Evolutionary conservation across 2,113 vertebrate species (phyloP).

Genomic region (Microtus montanus): DNA sequence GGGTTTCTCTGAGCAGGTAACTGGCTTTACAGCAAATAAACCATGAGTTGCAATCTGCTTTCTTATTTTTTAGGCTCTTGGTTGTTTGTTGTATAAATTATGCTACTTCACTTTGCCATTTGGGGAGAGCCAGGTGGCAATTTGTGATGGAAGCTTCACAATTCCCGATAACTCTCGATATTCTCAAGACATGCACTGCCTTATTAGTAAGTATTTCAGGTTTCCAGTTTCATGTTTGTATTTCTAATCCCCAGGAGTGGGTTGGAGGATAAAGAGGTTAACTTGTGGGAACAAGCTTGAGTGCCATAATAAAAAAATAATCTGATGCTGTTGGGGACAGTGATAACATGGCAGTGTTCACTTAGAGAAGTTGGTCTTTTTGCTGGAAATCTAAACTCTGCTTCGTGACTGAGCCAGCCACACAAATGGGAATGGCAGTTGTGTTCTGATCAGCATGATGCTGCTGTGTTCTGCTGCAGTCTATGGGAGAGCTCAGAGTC

Average conservation of each 20-base stretch:
- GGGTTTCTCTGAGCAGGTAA: background rate
- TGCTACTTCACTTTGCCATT: slow-evolving; percentile 98
- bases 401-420: slow-evolving; percentile 4
- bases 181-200: slow-evolving; percentile 98
- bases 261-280: slow-evolving; percentile 11
- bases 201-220: slow-evolving; percentile 93
- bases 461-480: slow-evolving; percentile 28
- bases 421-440: slow-evolving; percentile 9
- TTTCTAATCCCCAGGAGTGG: slow-evolving; percentile 22
- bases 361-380: slow-evolving; percentile 15
- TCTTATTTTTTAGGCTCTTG: slow-evolving; percentile 90
- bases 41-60: slow-evolving; percentile 16
- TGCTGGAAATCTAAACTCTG: background rate
- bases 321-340: background rate
- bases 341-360: background rate
- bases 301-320: slow-evolving; percentile 4
- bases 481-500: slow-evolving; percentile 37
- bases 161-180: slow-evolving; percentile 98
- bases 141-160: slow-evolving; percentile 98
- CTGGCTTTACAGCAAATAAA: slow-evolving; percentile 26
- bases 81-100: slow-evolving; percentile 97
- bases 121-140: slow-evolving; percentile 99
- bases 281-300: background rate
- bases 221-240: slow-evolving; percentile 48
- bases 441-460: background rate